Evolutionary conservation across 1,140 invertebrate species (phyloP).

Genomic region (Schlechtendalia chinensis): DNA sequence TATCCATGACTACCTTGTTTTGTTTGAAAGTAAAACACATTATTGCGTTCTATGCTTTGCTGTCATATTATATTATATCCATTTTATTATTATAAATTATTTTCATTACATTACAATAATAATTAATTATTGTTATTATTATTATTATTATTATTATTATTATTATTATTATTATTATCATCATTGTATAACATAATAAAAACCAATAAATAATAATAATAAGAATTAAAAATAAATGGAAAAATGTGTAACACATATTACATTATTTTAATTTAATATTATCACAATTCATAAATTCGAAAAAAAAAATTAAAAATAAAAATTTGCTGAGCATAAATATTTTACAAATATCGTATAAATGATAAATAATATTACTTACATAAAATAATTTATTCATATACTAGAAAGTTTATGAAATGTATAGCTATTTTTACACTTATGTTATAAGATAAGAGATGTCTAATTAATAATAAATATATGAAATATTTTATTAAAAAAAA

Average conservation of each 20-base stretch:
- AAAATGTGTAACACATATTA: not conserved
- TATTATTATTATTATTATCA: not conserved
- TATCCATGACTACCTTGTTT: not conserved
- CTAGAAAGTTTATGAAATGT: conserved; percentile 6
- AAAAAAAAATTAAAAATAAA: not conserved
- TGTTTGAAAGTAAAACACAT: not conserved
- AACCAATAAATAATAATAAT: not conserved
- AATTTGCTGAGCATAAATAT: conserved; percentile 10
- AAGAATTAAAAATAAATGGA: conserved; percentile 10
- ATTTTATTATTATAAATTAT: conserved; percentile 35
- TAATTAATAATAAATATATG: conserved; percentile 1
- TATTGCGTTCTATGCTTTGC: not conserved
- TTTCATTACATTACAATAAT: not conserved
- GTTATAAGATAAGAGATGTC: not conserved
- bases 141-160: too few species aligned
- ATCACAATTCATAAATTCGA: not conserved
- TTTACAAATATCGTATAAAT: conserved; percentile 37
- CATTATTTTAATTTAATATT: conserved; percentile 4
- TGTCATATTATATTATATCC: not conserved
- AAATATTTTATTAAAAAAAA: not conserved
- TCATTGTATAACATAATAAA: too few species aligned
- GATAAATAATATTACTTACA: not conserved
- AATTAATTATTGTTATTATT: too few species aligned
- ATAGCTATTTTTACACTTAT: not conserved
- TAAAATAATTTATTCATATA: conserved; percentile 1